phyloP scores from a whole-genome alignment of 2,888 invertebrate genomes.

The Stenotaenia linearis region DNA sequence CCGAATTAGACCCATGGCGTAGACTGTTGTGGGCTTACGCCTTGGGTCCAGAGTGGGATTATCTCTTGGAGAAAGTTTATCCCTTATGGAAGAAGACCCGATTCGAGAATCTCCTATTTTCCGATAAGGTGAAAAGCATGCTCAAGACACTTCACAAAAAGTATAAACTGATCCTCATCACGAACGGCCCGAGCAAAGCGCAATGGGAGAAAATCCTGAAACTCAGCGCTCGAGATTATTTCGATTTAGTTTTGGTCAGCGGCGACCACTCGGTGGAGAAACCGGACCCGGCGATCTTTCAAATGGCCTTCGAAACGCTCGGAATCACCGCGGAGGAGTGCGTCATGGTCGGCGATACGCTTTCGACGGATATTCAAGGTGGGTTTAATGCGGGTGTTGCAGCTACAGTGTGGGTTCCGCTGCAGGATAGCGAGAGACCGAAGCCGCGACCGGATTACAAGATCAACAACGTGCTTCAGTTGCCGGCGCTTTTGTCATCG shows the following conservation, averaged over 20 bases:
- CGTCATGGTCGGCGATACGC: conserved; percentile 80
- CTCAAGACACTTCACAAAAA: conserved; percentile 59
- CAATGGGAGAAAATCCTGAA: conserved; percentile 78
- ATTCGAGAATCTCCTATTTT: conserved; percentile 66
- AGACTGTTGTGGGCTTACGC: conserved; percentile 70
- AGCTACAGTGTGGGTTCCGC: conserved; percentile 73
- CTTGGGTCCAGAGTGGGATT: conserved; percentile 64
- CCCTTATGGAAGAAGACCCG: conserved; percentile 71
- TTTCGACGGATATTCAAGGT: conserved; percentile 81
- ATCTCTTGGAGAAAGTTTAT: conserved; percentile 67
- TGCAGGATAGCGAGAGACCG: conserved; percentile 31
- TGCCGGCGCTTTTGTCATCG: conserved; percentile 36
- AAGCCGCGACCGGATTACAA: conserved; percentile 37
- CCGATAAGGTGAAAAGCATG: conserved; percentile 63
- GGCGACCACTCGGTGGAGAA: conserved; percentile 83
- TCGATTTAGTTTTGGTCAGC: conserved; percentile 54
- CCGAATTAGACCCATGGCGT: conserved; percentile 68
- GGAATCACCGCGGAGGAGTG: conserved; percentile 68
- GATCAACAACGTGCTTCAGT: conserved; percentile 35
- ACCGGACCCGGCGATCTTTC: conserved; percentile 74
- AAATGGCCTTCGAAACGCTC: conserved; percentile 66
- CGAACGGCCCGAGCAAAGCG: conserved; percentile 77
- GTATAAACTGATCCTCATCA: conserved; percentile 72
- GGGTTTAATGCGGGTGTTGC: conserved; percentile 69
- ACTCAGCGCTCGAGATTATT: conserved; percentile 38